Conservation (phyloP, 2,797 vertebrate genomes). For the Acropternis orthonyx region DNA sequence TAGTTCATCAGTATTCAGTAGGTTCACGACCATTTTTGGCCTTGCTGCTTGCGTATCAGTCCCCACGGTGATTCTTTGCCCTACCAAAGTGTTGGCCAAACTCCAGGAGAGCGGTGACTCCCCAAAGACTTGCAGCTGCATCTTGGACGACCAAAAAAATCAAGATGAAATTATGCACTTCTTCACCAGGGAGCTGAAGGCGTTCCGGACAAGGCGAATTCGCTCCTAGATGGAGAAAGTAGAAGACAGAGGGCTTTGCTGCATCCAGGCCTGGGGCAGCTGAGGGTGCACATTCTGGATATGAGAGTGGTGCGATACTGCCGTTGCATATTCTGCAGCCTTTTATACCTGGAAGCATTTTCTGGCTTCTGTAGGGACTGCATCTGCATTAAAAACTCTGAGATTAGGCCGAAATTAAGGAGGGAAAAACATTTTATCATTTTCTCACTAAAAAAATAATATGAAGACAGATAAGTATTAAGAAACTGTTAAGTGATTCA, state of each 20-base stretch:
- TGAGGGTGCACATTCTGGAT: background rate
- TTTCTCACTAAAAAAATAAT: background rate
- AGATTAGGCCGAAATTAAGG: background rate
- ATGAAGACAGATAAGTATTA: conserved; percentile 35
- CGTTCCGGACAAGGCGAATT: background rate
- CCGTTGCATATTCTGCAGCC: background rate
- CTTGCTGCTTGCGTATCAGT: background rate
- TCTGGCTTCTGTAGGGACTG: background rate
- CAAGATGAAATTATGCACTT: background rate
- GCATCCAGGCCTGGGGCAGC: background rate
- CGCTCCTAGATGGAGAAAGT: background rate
- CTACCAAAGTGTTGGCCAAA: background rate
- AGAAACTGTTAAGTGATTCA: conserved; percentile 44
- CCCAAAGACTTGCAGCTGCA: background rate
- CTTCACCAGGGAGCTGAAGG: background rate
- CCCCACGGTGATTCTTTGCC: background rate
- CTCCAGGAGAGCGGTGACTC: background rate
- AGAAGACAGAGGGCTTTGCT: background rate
- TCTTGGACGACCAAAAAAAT: background rate
- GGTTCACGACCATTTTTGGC: background rate
- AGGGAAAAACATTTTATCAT: background rate
- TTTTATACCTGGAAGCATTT: background rate
- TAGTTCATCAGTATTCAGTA: conserved; percentile 14
- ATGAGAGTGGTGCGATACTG: background rate
- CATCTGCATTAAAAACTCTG: background rate